phyloP scores from a whole-genome alignment of 2,888 invertebrate species.

The Orthosia cruda region DNA sequence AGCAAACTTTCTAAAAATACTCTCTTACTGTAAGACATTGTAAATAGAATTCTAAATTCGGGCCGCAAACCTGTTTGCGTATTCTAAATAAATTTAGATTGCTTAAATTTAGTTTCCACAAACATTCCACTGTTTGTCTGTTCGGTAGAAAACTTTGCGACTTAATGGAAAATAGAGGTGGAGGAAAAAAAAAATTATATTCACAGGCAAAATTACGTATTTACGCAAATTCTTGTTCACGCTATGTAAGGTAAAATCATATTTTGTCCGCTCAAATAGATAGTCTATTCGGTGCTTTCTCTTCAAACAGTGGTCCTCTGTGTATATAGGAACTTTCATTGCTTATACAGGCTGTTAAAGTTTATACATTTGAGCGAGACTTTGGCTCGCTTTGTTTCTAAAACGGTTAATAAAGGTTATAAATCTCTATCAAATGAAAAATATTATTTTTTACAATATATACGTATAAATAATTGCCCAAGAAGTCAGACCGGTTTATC shows the following conservation, averaged over 20 bases:
- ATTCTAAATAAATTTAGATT: constrained; percentile 53
- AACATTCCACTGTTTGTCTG: constrained; percentile 32
- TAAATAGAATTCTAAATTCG: constrained; percentile 64
- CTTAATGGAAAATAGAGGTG: constrained; percentile 28
- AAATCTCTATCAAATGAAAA: no score
- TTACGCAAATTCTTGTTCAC: constrained; percentile 19
- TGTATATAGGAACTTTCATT: constrained; percentile 20
- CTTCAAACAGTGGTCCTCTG: constrained; percentile 20
- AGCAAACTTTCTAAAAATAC: constrained; percentile 41
- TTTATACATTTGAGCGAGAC: constrained; percentile 10
- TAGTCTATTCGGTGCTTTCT: constrained; percentile 15
- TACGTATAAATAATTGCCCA: no score
- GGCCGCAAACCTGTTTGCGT: constrained; percentile 37
- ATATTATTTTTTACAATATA: no score
- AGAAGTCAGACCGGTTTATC: no score
- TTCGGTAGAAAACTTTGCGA: constrained; percentile 20
- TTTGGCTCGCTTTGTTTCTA: constrained; percentile 4
- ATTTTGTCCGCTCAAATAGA: constrained; percentile 43
- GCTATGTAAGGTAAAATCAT: constrained; percentile 14
- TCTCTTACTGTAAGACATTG: constrained; percentile 21
- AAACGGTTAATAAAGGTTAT: neutral
- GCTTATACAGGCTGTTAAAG: constrained; percentile 26
- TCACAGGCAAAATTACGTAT: constrained; percentile 29
- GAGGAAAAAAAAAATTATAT: constrained; percentile 28
- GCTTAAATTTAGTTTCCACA: constrained; percentile 31